Evolutionary conservation across 2,888 invertebrate species (phyloP).

Genomic region (Phytoseiulus persimilis): DNA sequence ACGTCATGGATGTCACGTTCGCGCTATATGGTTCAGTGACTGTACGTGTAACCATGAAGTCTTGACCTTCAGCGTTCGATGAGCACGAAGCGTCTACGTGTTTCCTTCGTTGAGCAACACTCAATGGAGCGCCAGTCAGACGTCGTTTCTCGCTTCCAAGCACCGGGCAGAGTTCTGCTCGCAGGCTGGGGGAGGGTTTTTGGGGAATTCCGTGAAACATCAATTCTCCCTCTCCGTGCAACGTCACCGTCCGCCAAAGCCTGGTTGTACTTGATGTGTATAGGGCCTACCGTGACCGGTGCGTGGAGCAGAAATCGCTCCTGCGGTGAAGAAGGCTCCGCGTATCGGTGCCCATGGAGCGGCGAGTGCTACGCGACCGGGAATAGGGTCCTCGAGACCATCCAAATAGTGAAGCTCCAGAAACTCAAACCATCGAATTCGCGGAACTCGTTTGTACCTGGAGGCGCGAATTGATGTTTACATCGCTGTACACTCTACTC

Average conservation of each 20-base stretch:
- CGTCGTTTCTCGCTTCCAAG: not conserved
- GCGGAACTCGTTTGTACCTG: too few relatives aligned
- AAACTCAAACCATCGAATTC: too few relatives aligned
- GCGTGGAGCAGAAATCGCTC: not conserved
- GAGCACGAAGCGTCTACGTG: not conserved
- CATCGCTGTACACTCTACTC: too few relatives aligned
- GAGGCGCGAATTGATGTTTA: too few relatives aligned
- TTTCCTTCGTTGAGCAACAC: not conserved
- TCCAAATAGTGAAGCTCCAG: too few relatives aligned
- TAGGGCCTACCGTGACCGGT: not conserved
- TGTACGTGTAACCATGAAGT: not conserved
- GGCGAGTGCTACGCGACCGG: too few relatives aligned
- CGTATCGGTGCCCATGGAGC: not conserved
- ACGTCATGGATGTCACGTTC: constrained; percentile 5
- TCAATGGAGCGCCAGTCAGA: not conserved
- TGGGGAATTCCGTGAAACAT: not conserved
- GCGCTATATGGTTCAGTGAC: not conserved
- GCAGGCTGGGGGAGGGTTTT: not conserved
- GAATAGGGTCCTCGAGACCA: too few relatives aligned
- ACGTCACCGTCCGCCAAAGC: not conserved
- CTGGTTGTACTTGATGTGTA: not conserved
- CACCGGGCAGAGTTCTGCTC: not conserved
- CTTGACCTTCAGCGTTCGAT: not conserved
- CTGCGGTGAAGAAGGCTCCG: not conserved
- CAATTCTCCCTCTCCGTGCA: not conserved